Evolutionary conservation across 2,797 vertebrate species (phyloP), one percentile per base, ranked within the genome.

Genomic region (Siniperca obscura): DNA sequence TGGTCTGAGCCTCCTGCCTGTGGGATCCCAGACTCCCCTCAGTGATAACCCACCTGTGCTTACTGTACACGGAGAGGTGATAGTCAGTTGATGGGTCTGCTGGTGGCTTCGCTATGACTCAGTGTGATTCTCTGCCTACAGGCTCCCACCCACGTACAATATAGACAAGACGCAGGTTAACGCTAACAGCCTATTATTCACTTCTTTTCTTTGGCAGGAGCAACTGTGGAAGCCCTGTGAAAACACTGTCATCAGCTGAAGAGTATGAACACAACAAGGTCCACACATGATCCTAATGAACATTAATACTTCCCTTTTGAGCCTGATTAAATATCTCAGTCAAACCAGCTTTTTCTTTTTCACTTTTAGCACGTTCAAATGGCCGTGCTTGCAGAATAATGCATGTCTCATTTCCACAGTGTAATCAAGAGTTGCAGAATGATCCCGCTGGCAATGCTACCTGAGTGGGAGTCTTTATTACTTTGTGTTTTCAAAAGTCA

Each of bases 61-160:
- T 44, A 70, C 72, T 81, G 89, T 76, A 64, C 72, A 80, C 7
- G 59, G 68, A 42, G 74, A 84, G 40, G 78, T 81, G 85, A 83
- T 78, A 76, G 80, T 88, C 89, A 65, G 74, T 44, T 84, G 82
- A 87, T 65, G 77, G 74, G 38, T 76, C 81, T 76, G 69, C 68
- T 53, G 74, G 67, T 72, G 71, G 74, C 67, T 30, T 68, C 14
- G 34, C 42, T 50, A 74, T 89, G 91, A 91, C 73, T 91, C 86
- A 90, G 27, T 65, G 52, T 17, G 74, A 77, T 67, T 79, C 64
- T 85, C 81, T 66, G 71, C 91, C 93, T 76, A 89, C 92, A 40
- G 62, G 70, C 76, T 57, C 59, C 71, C 85, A 48, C 93, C 93
- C 89, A 92, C 92, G 7, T 66, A 71, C 83, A 76, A 78, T 82